These are phyloP conservation scores for Meteorus colon DNA, from an alignment of 2,888 invertebrate species.

Conservation along the genomic window DNA sequence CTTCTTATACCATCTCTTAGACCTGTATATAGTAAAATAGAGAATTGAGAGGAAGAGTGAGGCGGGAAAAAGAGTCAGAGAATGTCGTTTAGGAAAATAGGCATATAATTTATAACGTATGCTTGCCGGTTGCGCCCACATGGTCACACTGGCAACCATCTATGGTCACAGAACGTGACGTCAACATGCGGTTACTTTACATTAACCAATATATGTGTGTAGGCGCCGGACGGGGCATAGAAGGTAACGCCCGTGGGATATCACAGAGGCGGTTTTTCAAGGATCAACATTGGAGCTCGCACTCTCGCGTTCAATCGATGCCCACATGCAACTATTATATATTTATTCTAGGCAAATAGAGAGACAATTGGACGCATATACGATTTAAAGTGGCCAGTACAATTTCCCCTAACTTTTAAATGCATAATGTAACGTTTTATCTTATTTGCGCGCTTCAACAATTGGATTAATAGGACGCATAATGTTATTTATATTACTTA, in stretches of 20 bases:
- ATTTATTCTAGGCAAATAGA: slow-evolving; percentile 25
- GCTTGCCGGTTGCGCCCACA: slow-evolving; percentile 62
- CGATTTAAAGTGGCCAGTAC: not conserved
- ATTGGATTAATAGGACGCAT: slow-evolving; percentile 2
- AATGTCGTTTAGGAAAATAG: slow-evolving; percentile 59
- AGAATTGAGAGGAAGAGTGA: slow-evolving; percentile 47
- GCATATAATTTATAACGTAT: slow-evolving; percentile 68
- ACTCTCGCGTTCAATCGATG: slow-evolving; percentile 41
- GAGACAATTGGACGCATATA: not conserved
- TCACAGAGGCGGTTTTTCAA: slow-evolving; percentile 55
- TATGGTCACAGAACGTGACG: slow-evolving; percentile 68
- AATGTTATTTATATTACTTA: not conserved
- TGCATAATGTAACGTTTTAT: slow-evolving; percentile 9
- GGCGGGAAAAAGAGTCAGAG: slow-evolving; percentile 31
- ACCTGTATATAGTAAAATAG: not conserved
- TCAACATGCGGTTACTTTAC: slow-evolving; percentile 66
- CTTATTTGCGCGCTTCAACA: not conserved
- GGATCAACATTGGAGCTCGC: slow-evolving; percentile 50
- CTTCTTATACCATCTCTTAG: not conserved
- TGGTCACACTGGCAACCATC: slow-evolving; percentile 64
- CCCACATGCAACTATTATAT: slow-evolving; percentile 46
- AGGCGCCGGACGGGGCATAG: slow-evolving; percentile 66
- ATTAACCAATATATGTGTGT: slow-evolving; percentile 65
- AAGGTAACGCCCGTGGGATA: slow-evolving; percentile 69
- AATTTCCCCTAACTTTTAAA: not conserved